Evolutionary conservation across 2,797 vertebrate species (phyloP).

Genomic region (Lepilemur septentrionalis): DNA sequence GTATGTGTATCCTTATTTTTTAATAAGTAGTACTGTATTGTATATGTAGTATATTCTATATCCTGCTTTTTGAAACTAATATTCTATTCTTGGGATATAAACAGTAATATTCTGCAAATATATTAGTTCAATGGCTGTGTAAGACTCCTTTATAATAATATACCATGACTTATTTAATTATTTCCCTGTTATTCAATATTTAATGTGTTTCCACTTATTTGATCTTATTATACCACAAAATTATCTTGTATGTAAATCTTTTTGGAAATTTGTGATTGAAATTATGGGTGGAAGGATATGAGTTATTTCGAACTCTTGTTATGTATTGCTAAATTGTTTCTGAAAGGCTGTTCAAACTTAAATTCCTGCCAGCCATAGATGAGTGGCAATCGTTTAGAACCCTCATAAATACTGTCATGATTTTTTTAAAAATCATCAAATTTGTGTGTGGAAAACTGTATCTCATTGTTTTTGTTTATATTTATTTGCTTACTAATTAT

Average conservation of each 20-base stretch:
- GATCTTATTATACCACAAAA: background rate
- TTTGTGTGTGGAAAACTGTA: background rate
- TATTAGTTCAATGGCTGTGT: background rate
- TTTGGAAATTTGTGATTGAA: background rate
- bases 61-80: background rate
- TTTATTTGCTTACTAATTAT: background rate
- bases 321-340: background rate
- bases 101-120: background rate
- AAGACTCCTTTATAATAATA: background rate
- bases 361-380: background rate
- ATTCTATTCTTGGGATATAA: background rate
- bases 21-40: background rate
- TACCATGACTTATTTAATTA: background rate
- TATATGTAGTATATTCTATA: background rate
- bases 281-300: background rate
- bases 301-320: background rate
- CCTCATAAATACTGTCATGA: background rate
- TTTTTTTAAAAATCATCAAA: background rate
- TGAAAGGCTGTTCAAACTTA: background rate
- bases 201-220: background rate
- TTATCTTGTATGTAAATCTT: background rate
- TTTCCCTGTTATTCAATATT: background rate
- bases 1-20: background rate
- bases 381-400: background rate
- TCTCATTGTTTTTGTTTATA: background rate